These are phyloP conservation scores for Ips typographus DNA, from an alignment of 1,140 invertebrate species.

Conservation along the genomic window DNA sequence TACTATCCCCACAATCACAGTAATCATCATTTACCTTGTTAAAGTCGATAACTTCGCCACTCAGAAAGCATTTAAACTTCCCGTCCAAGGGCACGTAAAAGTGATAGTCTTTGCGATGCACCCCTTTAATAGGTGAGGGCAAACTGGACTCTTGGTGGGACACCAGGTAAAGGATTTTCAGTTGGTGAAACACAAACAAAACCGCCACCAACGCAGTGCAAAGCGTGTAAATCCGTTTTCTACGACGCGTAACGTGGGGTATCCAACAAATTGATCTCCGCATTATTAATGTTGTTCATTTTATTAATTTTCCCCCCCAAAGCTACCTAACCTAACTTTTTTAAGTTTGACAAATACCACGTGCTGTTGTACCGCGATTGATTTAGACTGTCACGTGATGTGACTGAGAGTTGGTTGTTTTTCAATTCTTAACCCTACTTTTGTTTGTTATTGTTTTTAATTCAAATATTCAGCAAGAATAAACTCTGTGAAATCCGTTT, in stretches of 20 bases:
- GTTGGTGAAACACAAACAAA: constrained; percentile 45
- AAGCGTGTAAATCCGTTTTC: constrained; percentile 27
- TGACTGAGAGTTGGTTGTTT: no score
- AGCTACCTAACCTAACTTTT: no score
- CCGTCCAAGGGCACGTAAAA: constrained; percentile 51
- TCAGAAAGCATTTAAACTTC: constrained; percentile 54
- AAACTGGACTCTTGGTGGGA: constrained; percentile 1
- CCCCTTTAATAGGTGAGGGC: constrained; percentile 36
- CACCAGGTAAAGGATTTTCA: constrained; percentile 40
- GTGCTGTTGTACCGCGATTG: no score
- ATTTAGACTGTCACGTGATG: no score
- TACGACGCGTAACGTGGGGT: constrained; percentile 24
- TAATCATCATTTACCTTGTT: constrained; percentile 94
- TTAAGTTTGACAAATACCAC: no score
- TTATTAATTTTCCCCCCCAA: no score
- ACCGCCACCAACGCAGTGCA: constrained; percentile 36
- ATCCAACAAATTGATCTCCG: no score
- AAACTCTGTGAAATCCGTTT: no score
- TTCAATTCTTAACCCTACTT: no score
- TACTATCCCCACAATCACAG: constrained; percentile 94
- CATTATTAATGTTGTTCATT: no score
- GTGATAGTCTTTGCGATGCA: constrained; percentile 41
- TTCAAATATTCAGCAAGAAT: no score
- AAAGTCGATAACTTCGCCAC: constrained; percentile 55
- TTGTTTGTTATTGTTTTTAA: no score